A percentile compares a stretch with the other conserved stretches of the same genome.
phyloP scores from a whole-genome alignment of 35 echinoderm and acorn worm species.

The Ptychodera flava region DNA sequence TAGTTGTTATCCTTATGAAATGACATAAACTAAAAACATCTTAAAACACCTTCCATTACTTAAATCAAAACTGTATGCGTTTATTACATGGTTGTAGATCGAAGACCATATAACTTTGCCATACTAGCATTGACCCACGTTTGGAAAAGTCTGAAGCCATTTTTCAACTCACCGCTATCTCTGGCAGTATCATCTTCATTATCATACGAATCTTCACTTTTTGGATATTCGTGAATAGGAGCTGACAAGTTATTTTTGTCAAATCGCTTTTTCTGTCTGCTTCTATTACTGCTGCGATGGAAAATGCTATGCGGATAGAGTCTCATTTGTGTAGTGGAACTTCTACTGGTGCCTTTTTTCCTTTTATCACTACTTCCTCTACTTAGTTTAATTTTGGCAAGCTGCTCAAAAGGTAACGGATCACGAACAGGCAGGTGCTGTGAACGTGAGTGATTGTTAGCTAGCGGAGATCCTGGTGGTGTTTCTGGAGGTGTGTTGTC shows the following conservation, averaged over 20 bases:
- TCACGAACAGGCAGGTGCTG: neutral
- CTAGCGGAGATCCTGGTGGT: conserved; percentile 35
- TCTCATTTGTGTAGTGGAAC: neutral
- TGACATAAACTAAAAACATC: too few species aligned
- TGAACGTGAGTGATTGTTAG: conserved; percentile 35
- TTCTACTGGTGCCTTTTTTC: conserved; percentile 44
- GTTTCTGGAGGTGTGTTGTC: conserved; percentile 50
- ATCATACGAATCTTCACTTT: neutral
- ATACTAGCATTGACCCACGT: too few species aligned
- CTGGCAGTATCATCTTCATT: neutral
- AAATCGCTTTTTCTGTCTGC: neutral
- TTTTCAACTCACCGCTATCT: neutral
- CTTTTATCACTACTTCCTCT: conserved; percentile 6
- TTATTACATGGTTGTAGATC: too few species aligned
- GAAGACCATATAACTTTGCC: too few species aligned
- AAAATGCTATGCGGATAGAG: neutral
- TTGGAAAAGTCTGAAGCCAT: neutral
- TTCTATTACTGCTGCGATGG: conserved; percentile 29
- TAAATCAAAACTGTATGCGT: too few species aligned
- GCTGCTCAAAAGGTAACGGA: neutral
- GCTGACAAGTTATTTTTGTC: neutral
- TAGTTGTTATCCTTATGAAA: too few species aligned
- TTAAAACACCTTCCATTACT: too few species aligned
- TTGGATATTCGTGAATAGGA: neutral
- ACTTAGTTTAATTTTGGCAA: neutral